Percentiles rank a stretch among this genome's conserved stretches.
These are phyloP conservation scores for Seira musarum DNA, from an alignment of 2,888 invertebrate species.

Conservation along the genomic window DNA sequence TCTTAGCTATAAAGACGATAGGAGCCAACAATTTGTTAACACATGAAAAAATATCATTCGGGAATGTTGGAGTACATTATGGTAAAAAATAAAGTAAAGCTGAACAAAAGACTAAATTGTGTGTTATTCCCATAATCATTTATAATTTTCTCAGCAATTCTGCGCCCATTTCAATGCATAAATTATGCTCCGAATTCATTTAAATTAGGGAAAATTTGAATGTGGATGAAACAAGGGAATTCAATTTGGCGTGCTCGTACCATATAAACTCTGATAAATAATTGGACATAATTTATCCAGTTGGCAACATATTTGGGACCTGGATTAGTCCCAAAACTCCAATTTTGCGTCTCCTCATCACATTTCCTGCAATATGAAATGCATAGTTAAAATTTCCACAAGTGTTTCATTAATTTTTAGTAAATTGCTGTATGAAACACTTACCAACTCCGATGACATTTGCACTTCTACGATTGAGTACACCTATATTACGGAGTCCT, in stretches of 20 bases:
- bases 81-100: not conserved
- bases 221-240: no score
- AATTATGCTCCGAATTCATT: no score
- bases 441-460: slow-evolving; percentile 28
- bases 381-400: no score
- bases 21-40: slow-evolving; percentile 26
- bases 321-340: not conserved
- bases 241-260: no score
- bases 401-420: no score
- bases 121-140: not conserved
- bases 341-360: not conserved
- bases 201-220: no score
- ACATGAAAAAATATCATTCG: not conserved
- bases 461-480: slow-evolving; percentile 9
- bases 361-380: no score
- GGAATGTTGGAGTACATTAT: slow-evolving; percentile 4
- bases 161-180: not conserved
- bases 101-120: not conserved
- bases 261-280: no score
- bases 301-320: slow-evolving; percentile 6
- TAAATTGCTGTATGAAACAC: no score
- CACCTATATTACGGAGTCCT: slow-evolving; percentile 26
- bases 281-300: not conserved
- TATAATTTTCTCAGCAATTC: slow-evolving; percentile 14
- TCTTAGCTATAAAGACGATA: slow-evolving; percentile 14